Conservation (phyloP, 2,888 invertebrate genomes). For the Drosophila antonietae region DNA sequence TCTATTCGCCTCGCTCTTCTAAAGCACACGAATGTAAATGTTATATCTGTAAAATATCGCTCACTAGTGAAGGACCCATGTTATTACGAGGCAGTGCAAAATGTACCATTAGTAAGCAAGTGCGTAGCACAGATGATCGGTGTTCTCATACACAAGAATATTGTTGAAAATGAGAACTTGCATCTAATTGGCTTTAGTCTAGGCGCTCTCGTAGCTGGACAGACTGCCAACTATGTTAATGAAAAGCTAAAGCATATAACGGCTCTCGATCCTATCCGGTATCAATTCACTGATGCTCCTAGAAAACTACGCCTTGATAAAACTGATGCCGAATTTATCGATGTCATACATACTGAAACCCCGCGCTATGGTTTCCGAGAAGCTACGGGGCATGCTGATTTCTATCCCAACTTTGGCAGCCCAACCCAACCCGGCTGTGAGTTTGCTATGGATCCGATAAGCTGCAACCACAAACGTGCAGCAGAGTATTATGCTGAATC, state of each 20-base stretch:
- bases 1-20: conserved; percentile 87
- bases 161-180: conserved; percentile 84
- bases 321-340: conserved; percentile 87
- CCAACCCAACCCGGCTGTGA: conserved; percentile 84
- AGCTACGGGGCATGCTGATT: conserved; percentile 86
- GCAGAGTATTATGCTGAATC: conserved; percentile 86
- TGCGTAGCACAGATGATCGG: conserved; percentile 87
- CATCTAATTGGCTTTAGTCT: conserved; percentile 88
- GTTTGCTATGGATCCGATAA: conserved; percentile 7
- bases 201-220: conserved; percentile 87
- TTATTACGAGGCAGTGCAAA: conserved; percentile 86
- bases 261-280: conserved; percentile 88
- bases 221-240: conserved; percentile 84
- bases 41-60: conserved; percentile 87
- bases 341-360: conserved; percentile 88
- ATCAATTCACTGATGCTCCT: conserved; percentile 86
- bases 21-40: conserved; percentile 86
- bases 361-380: conserved; percentile 85
- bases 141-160: conserved; percentile 83
- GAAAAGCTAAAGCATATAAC: conserved; percentile 86
- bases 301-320: conserved; percentile 85
- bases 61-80: conserved; percentile 86
- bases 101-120: conserved; percentile 86
- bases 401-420: conserved; percentile 86
- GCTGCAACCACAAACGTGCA: conserved; percentile 87